Evolutionary conservation across 2,797 vertebrate species (phyloP).

Genomic region (Pseudochirops cupreus): DNA sequence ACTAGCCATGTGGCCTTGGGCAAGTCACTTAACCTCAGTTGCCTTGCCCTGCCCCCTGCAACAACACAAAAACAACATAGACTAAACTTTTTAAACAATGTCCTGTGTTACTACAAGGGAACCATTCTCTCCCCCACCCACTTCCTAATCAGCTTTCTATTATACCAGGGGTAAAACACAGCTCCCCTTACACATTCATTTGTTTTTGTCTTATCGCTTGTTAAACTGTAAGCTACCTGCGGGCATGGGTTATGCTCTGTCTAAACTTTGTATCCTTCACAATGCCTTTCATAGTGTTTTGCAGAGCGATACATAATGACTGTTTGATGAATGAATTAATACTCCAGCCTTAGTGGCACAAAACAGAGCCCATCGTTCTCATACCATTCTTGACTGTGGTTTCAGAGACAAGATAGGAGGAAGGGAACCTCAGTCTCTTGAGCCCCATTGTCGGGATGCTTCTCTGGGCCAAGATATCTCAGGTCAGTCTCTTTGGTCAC

Average conservation of each 20-base stretch:
- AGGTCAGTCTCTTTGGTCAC: neutral
- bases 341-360: neutral
- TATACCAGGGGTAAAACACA: rapidly evolving
- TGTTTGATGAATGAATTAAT: neutral
- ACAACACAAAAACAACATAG: no score
- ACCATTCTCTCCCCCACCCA: neutral
- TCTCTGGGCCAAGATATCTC: neutral
- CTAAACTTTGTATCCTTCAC: neutral
- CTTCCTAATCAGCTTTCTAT: no score
- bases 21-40: no score
- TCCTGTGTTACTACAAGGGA: rapidly evolving
- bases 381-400: neutral
- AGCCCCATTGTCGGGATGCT: neutral
- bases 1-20: no score
- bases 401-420: neutral
- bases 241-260: neutral
- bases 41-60: no score
- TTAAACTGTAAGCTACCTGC: neutral
- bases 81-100: rapidly evolving
- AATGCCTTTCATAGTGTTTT: neutral
- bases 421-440: neutral
- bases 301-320: neutral
- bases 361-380: neutral
- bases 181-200: neutral
- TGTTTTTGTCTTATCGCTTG: neutral